A percentile compares a stretch with the other conserved stretches of the same genome.
Evolutionary conservation across 2,113 vertebrate genomes (phyloP).

Genomic region (Psittacara wagleri): DNA sequence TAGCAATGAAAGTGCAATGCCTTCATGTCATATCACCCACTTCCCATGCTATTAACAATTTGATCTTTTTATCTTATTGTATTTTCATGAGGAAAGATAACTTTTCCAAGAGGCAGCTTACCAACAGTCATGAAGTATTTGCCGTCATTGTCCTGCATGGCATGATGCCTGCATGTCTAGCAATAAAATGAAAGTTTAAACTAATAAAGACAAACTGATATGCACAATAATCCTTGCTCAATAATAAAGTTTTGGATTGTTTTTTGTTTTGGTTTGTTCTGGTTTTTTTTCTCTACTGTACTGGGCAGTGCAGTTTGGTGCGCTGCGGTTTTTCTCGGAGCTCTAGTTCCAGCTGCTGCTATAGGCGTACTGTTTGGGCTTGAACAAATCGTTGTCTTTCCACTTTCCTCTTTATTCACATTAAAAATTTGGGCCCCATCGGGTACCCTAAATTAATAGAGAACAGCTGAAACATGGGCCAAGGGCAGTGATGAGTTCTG

Average conservation of each 20-base stretch:
- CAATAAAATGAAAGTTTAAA: neutral
- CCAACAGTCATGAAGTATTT: neutral
- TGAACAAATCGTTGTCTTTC: neutral
- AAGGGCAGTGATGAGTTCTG: neutral
- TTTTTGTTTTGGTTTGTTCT: rapidly evolving
- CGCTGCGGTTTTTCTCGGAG: neutral
- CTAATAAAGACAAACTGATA: neutral
- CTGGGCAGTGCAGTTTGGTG: neutral
- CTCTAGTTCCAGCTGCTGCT: neutral
- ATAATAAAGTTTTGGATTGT: neutral
- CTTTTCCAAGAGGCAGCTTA: neutral
- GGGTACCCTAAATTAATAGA: neutral
- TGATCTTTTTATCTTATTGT: neutral
- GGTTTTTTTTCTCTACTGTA: rapidly evolving
- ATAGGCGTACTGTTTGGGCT: neutral
- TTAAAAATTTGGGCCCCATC: neutral
- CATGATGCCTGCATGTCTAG: neutral
- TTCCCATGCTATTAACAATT: neutral
- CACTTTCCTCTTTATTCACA: neutral
- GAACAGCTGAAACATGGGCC: neutral
- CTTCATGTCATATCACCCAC: neutral
- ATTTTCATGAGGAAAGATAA: neutral
- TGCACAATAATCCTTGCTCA: neutral
- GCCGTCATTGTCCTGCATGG: neutral
- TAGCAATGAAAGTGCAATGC: neutral